Conservation (phyloP, 2,113 vertebrate species). For the Cynopterus brachyotis region DNA sequence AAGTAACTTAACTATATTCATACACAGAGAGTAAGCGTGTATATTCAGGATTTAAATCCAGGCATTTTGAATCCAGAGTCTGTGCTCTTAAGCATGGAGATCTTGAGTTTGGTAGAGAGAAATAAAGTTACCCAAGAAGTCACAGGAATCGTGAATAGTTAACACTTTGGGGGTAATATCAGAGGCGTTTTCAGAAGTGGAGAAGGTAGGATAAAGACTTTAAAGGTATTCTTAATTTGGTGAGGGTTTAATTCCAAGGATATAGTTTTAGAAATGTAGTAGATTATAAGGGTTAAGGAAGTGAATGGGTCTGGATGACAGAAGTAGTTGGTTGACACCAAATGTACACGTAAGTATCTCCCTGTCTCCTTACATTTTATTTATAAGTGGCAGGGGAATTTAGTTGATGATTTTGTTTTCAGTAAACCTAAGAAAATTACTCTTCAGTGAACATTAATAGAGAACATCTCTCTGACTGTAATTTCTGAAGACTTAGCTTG, state of each 20-base stretch:
- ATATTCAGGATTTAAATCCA: background rate
- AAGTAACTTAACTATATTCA: background rate
- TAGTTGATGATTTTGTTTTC: conserved; percentile 9
- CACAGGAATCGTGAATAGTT: background rate
- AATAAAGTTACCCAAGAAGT: background rate
- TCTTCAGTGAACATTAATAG: background rate
- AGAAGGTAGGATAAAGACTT: background rate
- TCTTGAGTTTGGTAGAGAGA: conserved; percentile 23
- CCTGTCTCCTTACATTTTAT: background rate
- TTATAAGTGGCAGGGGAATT: background rate
- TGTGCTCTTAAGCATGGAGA: background rate
- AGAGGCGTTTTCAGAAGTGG: background rate
- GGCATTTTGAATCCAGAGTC: background rate
- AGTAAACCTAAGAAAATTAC: background rate
- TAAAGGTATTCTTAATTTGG: background rate
- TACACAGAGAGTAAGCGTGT: background rate
- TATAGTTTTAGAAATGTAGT: conserved; percentile 14
- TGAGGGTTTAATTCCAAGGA: background rate
- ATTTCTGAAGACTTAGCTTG: background rate
- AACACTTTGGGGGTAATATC: background rate
- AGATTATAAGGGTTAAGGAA: background rate
- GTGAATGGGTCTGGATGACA: background rate
- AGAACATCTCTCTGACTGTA: background rate
- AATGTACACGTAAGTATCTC: background rate
- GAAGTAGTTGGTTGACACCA: background rate